These are phyloP conservation scores for Seira musarum DNA, from an alignment of 2,888 invertebrate genomes.

Conservation along the genomic window DNA sequence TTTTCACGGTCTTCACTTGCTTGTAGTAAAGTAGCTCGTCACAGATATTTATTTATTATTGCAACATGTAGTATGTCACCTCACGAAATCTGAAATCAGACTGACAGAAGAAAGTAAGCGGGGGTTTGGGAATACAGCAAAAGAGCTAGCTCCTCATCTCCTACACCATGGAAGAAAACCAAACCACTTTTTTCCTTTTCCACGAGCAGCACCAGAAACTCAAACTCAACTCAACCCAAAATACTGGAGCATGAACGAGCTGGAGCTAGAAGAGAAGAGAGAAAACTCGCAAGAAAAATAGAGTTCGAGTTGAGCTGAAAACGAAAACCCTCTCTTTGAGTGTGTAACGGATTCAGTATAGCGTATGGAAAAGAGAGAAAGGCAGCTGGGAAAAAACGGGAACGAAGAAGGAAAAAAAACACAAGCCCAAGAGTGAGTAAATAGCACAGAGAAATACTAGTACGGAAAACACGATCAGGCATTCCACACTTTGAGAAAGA, in stretches of 20 bases:
- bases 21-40: no score
- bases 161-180: not conserved
- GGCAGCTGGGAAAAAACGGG: constrained; percentile 56
- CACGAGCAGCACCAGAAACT: no score
- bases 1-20: not conserved
- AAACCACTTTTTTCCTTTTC: no score
- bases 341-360: constrained; percentile 21
- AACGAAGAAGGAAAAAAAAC: constrained; percentile 25
- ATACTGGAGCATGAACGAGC: no score
- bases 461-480: not conserved
- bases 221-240: no score
- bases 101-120: constrained; percentile 58
- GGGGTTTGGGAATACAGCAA: constrained; percentile 51
- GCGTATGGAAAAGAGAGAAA: constrained; percentile 37
- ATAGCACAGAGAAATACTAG: constrained; percentile 14
- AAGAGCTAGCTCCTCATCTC: not conserved
- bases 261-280: no score
- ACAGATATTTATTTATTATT: constrained; percentile 32
- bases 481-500: no score
- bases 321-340: no score
- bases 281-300: no score
- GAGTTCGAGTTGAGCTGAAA: no score
- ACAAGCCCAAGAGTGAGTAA: constrained; percentile 24
- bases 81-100: constrained; percentile 58
- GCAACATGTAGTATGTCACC: constrained; percentile 50